Conservation (phyloP, 2,888 invertebrate genomes). For the Pollenia amentaria region DNA sequence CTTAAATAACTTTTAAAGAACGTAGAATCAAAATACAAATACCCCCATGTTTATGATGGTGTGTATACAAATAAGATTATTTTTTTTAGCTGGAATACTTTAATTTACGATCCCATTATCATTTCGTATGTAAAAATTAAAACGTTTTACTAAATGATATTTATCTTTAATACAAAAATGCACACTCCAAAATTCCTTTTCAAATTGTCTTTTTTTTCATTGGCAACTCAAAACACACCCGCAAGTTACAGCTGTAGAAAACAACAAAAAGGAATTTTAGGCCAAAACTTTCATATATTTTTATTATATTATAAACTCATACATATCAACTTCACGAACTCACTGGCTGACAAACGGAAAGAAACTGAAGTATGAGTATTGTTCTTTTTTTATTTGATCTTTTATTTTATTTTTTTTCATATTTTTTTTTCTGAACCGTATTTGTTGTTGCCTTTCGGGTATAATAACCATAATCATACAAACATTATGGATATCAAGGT, state of each 20-base stretch:
- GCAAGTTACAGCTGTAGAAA: background rate
- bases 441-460: conserved; percentile 64
- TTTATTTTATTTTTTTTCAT: background rate
- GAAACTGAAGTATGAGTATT: background rate
- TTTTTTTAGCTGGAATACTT: too few species aligned
- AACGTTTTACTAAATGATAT: too few species aligned
- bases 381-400: conserved; percentile 14
- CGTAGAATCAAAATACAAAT: too few species aligned
- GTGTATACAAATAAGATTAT: too few species aligned
- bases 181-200: too few species aligned
- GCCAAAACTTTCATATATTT: conserved; percentile 11
- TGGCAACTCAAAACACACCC: too few species aligned
- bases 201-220: too few species aligned
- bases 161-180: too few species aligned
- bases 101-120: too few species aligned
- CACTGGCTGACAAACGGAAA: background rate
- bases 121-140: too few species aligned
- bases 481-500: conserved; percentile 74
- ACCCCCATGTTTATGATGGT: too few species aligned
- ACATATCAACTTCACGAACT: background rate
- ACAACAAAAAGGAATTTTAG: conserved; percentile 21
- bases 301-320: conserved; percentile 1
- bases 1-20: too few species aligned
- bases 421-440: background rate
- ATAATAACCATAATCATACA: conserved; percentile 74